Conservation (phyloP, 2,797 vertebrate species). For the Hirundo rustica region DNA sequence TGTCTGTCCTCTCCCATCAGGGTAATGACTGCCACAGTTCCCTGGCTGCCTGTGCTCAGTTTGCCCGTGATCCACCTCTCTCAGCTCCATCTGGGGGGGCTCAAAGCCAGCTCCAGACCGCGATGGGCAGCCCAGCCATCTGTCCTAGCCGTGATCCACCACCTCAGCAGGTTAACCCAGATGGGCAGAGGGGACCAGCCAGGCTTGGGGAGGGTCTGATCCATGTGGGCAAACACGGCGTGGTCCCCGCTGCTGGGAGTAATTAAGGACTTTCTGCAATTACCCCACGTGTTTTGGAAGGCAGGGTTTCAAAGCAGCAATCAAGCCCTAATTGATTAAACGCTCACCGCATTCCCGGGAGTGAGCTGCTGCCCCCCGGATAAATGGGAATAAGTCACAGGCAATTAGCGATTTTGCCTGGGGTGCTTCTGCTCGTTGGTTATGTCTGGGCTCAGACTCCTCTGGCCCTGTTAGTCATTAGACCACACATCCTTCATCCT, state of each 20-base stretch:
- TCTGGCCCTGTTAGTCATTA: not conserved
- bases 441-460: not conserved
- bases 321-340: conserved; percentile 34
- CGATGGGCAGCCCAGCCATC: not conserved
- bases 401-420: conserved; percentile 32
- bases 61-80: not conserved
- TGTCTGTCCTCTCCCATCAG: not conserved
- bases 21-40: not conserved
- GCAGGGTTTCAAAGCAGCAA: conserved; percentile 34
- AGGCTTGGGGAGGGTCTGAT: not conserved
- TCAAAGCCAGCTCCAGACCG: not conserved
- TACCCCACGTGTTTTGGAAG: not conserved
- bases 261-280: not conserved
- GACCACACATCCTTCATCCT: conserved; percentile 29
- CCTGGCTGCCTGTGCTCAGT: not conserved
- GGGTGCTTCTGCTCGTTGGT: not conserved
- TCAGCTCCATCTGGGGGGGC: not conserved
- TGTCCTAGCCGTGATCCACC: not conserved
- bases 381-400: conserved; percentile 26
- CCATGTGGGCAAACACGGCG: accelerated
- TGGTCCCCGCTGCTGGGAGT: not conserved
- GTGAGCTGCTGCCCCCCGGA: not conserved
- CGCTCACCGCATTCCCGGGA: not conserved
- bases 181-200: not conserved
- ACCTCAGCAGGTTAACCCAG: not conserved